phyloP scores from a whole-genome alignment of 1,140 invertebrate species.

The Cotesia chilonis region DNA sequence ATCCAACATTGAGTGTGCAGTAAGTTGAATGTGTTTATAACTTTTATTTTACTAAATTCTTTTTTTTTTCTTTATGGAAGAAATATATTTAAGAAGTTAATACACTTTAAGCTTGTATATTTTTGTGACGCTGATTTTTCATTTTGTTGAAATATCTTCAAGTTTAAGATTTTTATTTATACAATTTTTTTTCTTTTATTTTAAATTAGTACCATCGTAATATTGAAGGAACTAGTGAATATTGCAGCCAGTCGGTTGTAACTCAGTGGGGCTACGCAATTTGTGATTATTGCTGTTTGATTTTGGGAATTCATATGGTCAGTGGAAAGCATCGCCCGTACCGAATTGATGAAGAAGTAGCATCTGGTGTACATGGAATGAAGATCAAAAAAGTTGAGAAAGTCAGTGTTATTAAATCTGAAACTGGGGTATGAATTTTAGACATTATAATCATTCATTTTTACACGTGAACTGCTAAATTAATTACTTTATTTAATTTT shows the following conservation, averaged over 20 bases:
- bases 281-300: conserved; percentile 66
- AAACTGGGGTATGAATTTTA: neutral
- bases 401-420: neutral
- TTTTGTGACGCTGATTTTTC: too few species aligned
- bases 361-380: neutral
- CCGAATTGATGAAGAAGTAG: neutral
- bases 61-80: neutral
- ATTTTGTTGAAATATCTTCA: too few species aligned
- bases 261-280: conserved; percentile 68
- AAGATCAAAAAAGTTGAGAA: neutral
- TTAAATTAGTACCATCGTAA: conserved; percentile 64
- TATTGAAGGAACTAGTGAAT: conserved; percentile 50
- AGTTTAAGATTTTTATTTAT: too few species aligned
- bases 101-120: too few species aligned
- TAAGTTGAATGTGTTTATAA: conserved; percentile 10
- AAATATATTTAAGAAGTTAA: too few species aligned
- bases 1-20: conserved; percentile 15
- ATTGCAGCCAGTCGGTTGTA: conserved; percentile 66
- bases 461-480: neutral
- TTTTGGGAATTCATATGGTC: conserved; percentile 57
- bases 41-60: conserved; percentile 9
- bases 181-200: conserved; percentile 7
- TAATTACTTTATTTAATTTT: neutral
- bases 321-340: conserved; percentile 65
- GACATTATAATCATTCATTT: neutral